Evolutionary conservation across 53 echinoderm and acorn worm species (phyloP), one percentile per base, ranked within the genome.

Genomic region (Hippasteria phrygiana): DNA sequence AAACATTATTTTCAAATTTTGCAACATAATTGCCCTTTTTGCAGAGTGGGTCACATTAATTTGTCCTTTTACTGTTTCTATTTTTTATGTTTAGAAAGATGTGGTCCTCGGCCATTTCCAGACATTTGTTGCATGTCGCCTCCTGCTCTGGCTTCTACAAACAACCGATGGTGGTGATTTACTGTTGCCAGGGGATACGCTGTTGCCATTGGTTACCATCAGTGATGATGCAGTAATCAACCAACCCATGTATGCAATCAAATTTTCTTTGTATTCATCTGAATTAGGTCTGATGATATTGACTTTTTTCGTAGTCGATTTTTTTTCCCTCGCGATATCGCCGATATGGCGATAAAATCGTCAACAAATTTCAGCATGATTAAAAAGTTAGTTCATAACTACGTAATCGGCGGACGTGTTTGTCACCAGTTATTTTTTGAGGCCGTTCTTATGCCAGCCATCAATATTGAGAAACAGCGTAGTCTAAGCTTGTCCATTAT

Each of bases 131-230:
- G 69, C 85, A 9, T 36, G 26, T 29, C 50, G 85, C 51, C 69
- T 85, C 31, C 69, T 85, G 9, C 85, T 85, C 34, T 85, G 85
- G 85, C 14, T 85, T 14, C 36, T 85, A 18, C 69, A 85, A 38
- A 42, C 47, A 22, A 65, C 50, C 5, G 17, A 20, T 33, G 35
- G 5, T 1, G 31, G 22, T 35, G 71, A 70, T 85, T 50, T 65
- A n/a, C 47, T 50, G 33, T 85, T 85, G 50, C 85, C 85, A 4
- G 70, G 85, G 85, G 71, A 85, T 51, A 71, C 69, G 12, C 85
- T 85, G 39, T 71, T 48, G 51, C 71, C 85, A 43, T 45, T 85
- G 85, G 70, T 85, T 18, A 71, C 85, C 1, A 47, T 85, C 3
- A 32, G 34, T 6, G 54, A 35, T 34, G 71, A 85, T 70, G 35